Conservation (phyloP, 2,888 invertebrate genomes). For the Mesopsocus fuscifrons region DNA sequence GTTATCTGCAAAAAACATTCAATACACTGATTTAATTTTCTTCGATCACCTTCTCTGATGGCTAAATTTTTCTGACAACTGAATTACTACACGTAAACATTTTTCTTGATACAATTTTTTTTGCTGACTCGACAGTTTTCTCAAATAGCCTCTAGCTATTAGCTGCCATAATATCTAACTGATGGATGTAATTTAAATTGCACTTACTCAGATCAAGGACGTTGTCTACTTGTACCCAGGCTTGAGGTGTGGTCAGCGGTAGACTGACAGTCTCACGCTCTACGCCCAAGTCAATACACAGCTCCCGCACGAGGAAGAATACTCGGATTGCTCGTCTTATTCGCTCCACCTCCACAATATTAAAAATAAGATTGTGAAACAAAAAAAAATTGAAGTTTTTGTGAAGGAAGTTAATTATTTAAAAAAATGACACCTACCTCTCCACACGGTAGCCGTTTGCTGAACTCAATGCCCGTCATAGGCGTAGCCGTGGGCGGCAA, state of each 20-base stretch:
- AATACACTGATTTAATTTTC: too few relatives aligned
- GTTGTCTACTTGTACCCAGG: constrained; percentile 82
- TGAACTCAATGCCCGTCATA: constrained; percentile 86
- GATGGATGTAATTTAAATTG: too few relatives aligned
- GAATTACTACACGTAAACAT: background rate
- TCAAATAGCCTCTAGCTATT: too few relatives aligned
- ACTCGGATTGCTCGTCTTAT: constrained; percentile 79
- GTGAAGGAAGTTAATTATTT: constrained; percentile 12
- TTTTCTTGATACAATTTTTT: too few relatives aligned
- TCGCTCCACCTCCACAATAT: constrained; percentile 63
- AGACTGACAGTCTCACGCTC: constrained; percentile 62
- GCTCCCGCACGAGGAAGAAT: constrained; percentile 70
- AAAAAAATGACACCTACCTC: constrained; percentile 54
- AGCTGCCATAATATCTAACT: too few relatives aligned
- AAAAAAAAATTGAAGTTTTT: constrained; percentile 1
- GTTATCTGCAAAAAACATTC: constrained; percentile 50
- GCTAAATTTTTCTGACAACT: too few relatives aligned
- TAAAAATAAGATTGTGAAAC: too few relatives aligned
- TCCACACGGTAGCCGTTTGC: constrained; percentile 85
- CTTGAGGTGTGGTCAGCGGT: constrained; percentile 73
- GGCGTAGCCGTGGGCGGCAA: constrained; percentile 92
- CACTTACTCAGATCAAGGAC: constrained; percentile 78
- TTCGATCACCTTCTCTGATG: too few relatives aligned
- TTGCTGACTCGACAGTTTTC: too few relatives aligned
- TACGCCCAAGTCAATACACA: constrained; percentile 58